These are phyloP conservation scores for Xenentodon cancila DNA, from an alignment of 2,797 vertebrate genomes.

Conservation along the genomic window DNA sequence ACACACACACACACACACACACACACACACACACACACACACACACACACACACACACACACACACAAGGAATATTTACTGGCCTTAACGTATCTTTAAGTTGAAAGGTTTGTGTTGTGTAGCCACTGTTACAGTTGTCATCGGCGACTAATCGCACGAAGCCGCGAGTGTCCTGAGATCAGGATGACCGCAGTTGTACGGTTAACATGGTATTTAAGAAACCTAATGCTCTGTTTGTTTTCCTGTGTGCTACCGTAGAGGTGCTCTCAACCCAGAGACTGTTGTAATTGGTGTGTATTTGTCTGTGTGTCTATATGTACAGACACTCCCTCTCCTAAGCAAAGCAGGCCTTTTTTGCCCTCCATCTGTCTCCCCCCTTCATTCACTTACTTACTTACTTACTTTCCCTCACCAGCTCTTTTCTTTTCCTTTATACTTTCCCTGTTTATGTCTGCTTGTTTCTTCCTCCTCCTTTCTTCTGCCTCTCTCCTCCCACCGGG, in stretches of 20 bases:
- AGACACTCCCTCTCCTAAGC: slow-evolving; percentile 62
- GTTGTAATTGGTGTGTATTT: slow-evolving; percentile 64
- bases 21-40: too few species aligned
- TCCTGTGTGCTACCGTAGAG: slow-evolving; percentile 56
- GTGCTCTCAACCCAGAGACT: slow-evolving; percentile 58
- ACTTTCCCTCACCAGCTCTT: slow-evolving; percentile 64
- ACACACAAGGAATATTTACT: slow-evolving; percentile 7
- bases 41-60: too few species aligned
- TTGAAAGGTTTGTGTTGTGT: slow-evolving; percentile 21
- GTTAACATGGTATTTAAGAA: slow-evolving; percentile 64
- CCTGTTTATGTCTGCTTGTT: slow-evolving; percentile 68
- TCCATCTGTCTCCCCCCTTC: slow-evolving; percentile 40
- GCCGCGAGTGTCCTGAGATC: slow-evolving; percentile 38
- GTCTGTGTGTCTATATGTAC: slow-evolving; percentile 47
- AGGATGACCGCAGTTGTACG: slow-evolving; percentile 56
- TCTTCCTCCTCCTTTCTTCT: slow-evolving; percentile 66
- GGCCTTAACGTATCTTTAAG: slow-evolving; percentile 6
- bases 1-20: too few species aligned
- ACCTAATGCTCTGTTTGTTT: slow-evolving; percentile 76
- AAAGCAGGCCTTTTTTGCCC: slow-evolving; percentile 46
- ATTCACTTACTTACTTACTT: slow-evolving; percentile 61
- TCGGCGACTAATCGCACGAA: slow-evolving; percentile 40
- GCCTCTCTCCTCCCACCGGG: slow-evolving; percentile 66
- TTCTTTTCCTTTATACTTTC: slow-evolving; percentile 65
- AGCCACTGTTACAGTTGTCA: slow-evolving; percentile 46